Evolutionary conservation across 2,888 invertebrate genomes (phyloP).

Genomic region (Coenonympha arcania): DNA sequence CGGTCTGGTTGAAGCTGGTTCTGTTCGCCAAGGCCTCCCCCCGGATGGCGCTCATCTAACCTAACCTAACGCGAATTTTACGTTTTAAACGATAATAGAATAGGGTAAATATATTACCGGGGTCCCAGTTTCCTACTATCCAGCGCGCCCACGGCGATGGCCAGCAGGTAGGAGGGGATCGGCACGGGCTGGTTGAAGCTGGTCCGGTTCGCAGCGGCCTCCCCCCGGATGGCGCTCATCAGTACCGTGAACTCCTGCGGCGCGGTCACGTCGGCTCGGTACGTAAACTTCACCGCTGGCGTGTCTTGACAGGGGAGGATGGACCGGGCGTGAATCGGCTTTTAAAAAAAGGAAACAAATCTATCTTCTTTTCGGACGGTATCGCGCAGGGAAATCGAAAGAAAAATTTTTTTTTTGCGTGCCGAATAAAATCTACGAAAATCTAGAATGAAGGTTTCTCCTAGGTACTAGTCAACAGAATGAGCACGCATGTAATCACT

Average conservation of each 20-base stretch:
- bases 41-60: conserved; percentile 90
- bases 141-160: conserved; percentile 89
- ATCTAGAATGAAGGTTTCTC: too few species aligned
- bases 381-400: too few species aligned
- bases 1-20: conserved; percentile 80
- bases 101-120: conserved; percentile 55
- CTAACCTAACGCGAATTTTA: too few species aligned
- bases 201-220: conserved; percentile 57
- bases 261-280: conserved; percentile 82
- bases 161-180: conserved; percentile 91
- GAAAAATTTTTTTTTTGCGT: too few species aligned
- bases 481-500: too few species aligned
- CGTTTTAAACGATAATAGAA: too few species aligned
- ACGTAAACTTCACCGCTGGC: conserved; percentile 90
- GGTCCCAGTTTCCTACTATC: conserved; percentile 84
- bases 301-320: conserved; percentile 95
- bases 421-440: too few species aligned
- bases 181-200: conserved; percentile 85
- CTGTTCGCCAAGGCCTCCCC: conserved; percentile 60
- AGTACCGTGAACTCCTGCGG: conserved; percentile 84
- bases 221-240: conserved; percentile 87
- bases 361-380: too few species aligned
- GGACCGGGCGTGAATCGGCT: conserved; percentile 92
- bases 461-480: too few species aligned
- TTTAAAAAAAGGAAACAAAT: too few species aligned